phyloP scores from a whole-genome alignment of 2,888 invertebrate genomes.

The Lasioglossum malachurum region DNA sequence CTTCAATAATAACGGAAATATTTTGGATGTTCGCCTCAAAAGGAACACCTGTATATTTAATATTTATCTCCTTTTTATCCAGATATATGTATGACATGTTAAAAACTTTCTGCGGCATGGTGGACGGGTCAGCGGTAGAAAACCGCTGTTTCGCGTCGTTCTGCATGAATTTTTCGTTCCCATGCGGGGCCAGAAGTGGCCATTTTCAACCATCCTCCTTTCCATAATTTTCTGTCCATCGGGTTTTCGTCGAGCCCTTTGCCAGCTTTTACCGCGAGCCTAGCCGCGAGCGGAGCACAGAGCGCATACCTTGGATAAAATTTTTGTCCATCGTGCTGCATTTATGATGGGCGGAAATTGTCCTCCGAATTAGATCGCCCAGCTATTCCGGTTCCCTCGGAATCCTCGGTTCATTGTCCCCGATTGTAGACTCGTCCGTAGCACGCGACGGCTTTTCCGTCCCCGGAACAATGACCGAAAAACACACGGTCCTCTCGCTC shows the following conservation, averaged over 20 bases:
- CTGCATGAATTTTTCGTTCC: background rate
- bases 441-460: constrained; percentile 18
- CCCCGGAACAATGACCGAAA: constrained; percentile 9
- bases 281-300: background rate
- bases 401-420: constrained; percentile 26
- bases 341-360: constrained; percentile 32
- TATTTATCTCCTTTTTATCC: too few species aligned
- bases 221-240: constrained; percentile 9
- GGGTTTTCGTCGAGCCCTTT: constrained; percentile 4
- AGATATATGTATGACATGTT: background rate
- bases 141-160: background rate
- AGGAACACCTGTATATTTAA: too few species aligned
- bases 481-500: background rate
- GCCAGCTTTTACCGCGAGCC: background rate
- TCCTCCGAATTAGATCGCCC: constrained; percentile 5
- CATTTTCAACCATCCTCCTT: background rate
- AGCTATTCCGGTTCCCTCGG: constrained; percentile 4
- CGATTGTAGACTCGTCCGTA: constrained; percentile 17
- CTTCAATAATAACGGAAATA: too few species aligned
- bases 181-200: background rate
- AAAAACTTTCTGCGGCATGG: background rate
- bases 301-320: background rate
- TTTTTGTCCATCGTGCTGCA: background rate
- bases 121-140: background rate
- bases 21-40: too few species aligned